Evolutionary conservation across 2,888 invertebrate species (phyloP).

Genomic region (Acronicta psi): DNA sequence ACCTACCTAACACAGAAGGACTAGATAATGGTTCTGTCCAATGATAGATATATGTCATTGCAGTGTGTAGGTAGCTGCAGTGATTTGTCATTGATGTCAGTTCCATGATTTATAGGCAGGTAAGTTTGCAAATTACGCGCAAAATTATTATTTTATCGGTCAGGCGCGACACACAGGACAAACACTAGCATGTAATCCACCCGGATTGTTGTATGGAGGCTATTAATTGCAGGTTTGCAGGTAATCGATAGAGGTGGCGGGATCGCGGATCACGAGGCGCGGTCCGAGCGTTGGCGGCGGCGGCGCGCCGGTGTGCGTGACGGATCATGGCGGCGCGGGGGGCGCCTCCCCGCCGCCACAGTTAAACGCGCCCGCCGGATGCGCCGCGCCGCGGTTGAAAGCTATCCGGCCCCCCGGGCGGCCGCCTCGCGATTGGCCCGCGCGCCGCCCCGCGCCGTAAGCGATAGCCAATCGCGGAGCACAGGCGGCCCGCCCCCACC

Average conservation of each 20-base stretch:
- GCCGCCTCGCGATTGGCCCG: conserved; percentile 82
- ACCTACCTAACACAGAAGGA: conserved; percentile 8
- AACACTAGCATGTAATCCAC: conserved; percentile 82
- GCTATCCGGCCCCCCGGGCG: conserved; percentile 83
- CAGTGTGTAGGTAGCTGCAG: conserved; percentile 11
- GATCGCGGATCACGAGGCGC: conserved; percentile 53
- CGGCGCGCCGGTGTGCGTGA: conserved; percentile 80
- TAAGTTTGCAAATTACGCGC: conserved; percentile 58
- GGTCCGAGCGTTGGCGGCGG: conserved; percentile 59
- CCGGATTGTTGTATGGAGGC: conserved; percentile 83
- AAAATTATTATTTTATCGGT: conserved; percentile 69
- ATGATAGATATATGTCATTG: conserved; percentile 16
- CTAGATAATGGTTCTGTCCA: conserved; percentile 3
- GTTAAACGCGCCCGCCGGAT: conserved; percentile 87
- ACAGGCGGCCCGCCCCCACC: conserved; percentile 71
- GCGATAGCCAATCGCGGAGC: conserved; percentile 84
- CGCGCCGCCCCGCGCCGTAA: conserved; percentile 76
- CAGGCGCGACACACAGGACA: conserved; percentile 69
- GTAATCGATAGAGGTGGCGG: conserved; percentile 80
- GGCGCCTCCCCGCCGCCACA: conserved; percentile 82
- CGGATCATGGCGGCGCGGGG: conserved; percentile 88
- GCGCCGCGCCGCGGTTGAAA: conserved; percentile 83
- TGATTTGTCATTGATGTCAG: conserved; percentile 29
- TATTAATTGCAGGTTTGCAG: conserved; percentile 87
- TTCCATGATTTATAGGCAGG: conserved; percentile 42